phyloP scores from a whole-genome alignment of 1,140 invertebrate species.

The Meloidogyne floridensis region DNA sequence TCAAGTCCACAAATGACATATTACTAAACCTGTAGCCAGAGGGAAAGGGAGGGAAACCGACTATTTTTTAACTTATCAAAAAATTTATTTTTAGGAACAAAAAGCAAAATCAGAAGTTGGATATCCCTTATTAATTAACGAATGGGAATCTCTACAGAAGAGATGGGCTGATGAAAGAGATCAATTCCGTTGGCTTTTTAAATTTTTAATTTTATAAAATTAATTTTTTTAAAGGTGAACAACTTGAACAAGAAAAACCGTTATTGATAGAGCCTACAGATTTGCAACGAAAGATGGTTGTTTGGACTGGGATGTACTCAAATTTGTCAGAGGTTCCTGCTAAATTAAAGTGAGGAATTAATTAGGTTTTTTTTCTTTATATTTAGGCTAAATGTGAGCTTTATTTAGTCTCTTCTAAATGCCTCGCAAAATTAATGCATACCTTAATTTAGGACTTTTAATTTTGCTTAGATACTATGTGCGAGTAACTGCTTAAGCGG shows the following conservation, averaged over 20 bases:
- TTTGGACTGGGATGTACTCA: background rate
- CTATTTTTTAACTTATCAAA: too few species aligned
- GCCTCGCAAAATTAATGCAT: too few species aligned
- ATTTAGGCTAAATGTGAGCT: too few species aligned
- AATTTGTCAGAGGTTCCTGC: background rate
- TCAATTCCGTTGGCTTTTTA: background rate
- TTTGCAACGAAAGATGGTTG: background rate
- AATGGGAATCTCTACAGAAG: background rate
- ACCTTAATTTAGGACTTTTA: too few species aligned
- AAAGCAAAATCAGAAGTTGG: background rate
- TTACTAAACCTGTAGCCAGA: too few species aligned
- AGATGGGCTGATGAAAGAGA: background rate
- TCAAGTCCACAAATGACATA: too few species aligned
- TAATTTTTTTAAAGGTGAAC: background rate
- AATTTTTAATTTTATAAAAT: background rate
- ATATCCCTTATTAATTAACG: background rate
- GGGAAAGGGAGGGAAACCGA: too few species aligned
- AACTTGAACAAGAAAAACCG: background rate
- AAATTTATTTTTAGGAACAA: background rate
- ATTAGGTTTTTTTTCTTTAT: too few species aligned
- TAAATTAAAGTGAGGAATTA: background rate
- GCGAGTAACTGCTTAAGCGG: too few species aligned
- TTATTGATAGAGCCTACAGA: background rate
- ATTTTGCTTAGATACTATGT: too few species aligned
- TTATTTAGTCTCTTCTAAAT: too few species aligned